Percentiles rank a stretch among this genome's conserved stretches.
Conservation (phyloP, 1,140 invertebrate genomes). For the Eubasilissa regina region DNA sequence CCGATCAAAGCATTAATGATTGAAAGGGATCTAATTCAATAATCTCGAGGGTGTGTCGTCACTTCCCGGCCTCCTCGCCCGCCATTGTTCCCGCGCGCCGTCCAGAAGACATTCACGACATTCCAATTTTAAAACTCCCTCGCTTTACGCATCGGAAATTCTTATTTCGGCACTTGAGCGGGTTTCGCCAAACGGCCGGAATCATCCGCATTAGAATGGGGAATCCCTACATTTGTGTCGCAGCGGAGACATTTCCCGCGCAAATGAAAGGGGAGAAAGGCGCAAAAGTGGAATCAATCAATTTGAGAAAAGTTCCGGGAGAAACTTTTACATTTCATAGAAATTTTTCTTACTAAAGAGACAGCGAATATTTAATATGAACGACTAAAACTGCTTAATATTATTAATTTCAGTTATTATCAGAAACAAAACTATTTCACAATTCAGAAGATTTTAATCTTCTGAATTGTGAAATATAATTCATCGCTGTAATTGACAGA, state of each 20-base stretch:
- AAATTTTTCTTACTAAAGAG: no score
- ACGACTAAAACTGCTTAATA: no score
- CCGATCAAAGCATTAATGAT: constrained; percentile 35
- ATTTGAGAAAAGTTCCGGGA: constrained; percentile 5
- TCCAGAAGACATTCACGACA: constrained; percentile 58
- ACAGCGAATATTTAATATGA: no score
- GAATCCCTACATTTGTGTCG: constrained; percentile 28
- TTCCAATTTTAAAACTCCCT: constrained; percentile 59
- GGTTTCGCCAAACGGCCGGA: constrained; percentile 43
- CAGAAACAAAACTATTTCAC: no score
- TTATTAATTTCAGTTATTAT: no score
- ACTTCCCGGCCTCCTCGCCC: constrained; percentile 6
- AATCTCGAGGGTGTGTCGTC: constrained; percentile 7
- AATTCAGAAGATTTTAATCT: no score
- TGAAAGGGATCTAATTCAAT: constrained; percentile 39
- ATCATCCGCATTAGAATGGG: constrained; percentile 29
- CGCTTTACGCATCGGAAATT: constrained; percentile 43
- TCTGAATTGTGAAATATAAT: no score
- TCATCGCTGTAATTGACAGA: no score
- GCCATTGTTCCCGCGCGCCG: constrained; percentile 36
- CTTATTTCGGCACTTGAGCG: constrained; percentile 57
- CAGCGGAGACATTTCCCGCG: constrained; percentile 17
- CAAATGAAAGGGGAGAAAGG: neutral
- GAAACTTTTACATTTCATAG: neutral
- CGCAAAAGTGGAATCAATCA: constrained; percentile 34